These are phyloP conservation scores for Aradophagus sp. DNA, from an alignment of 1,140 invertebrate genomes.

Conservation along the genomic window DNA sequence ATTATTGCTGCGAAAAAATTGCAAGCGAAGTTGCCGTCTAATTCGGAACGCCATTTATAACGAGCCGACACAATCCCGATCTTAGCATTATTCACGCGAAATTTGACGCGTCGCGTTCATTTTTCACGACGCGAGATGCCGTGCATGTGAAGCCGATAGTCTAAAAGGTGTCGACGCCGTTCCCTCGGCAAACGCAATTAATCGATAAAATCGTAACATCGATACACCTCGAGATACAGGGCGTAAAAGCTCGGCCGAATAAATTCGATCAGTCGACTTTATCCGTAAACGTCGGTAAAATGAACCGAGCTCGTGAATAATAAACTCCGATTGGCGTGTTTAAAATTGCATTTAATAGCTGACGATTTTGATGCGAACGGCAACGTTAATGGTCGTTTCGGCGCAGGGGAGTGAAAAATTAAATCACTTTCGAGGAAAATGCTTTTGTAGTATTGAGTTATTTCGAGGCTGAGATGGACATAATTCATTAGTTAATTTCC, in stretches of 20 bases:
- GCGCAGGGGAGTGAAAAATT: no score
- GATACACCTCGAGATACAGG: conserved; percentile 15
- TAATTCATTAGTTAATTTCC: no score
- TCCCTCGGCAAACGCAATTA: conserved; percentile 39
- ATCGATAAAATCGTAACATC: conserved; percentile 24
- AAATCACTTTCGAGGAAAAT: no score
- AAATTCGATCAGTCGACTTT: conserved; percentile 34
- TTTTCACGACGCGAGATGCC: conserved; percentile 23
- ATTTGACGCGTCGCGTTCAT: conserved; percentile 28
- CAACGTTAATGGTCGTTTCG: neutral
- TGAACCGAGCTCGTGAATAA: neutral
- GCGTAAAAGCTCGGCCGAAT: conserved; percentile 3
- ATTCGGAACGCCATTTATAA: conserved; percentile 27
- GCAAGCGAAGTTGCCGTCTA: conserved; percentile 3
- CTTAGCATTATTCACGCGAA: conserved; percentile 27
- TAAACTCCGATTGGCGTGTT: conserved; percentile 14
- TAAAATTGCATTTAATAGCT: conserved; percentile 10
- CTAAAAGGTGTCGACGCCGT: conserved; percentile 6
- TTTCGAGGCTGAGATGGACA: no score
- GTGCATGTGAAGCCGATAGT: conserved; percentile 23
- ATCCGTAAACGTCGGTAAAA: conserved; percentile 1
- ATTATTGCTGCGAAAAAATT: no score
- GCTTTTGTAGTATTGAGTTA: no score
- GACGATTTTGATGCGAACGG: conserved; percentile 21
- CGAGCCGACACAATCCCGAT: conserved; percentile 20